phyloP scores from a whole-genome alignment of 2,888 invertebrate species.

The Anoplius nigerrimus region DNA sequence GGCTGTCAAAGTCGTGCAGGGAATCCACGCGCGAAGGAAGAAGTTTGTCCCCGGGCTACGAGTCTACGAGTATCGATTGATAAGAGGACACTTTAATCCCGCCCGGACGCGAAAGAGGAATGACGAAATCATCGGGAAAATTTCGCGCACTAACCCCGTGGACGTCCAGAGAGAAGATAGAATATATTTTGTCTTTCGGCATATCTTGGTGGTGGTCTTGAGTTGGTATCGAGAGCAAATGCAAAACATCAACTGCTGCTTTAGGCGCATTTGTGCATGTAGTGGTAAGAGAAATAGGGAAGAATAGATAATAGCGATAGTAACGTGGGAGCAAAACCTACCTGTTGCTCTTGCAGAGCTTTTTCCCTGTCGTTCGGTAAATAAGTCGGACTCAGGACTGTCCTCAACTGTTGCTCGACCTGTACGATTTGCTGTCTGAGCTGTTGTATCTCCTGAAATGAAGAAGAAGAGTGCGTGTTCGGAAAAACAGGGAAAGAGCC shows the following conservation, averaged over 20 bases:
- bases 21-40: constrained; percentile 10
- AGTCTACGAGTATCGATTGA: not conserved
- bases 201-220: constrained; percentile 68
- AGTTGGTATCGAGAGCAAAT: constrained; percentile 69
- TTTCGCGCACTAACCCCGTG: too few relatives aligned
- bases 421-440: constrained; percentile 89
- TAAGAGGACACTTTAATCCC: too few relatives aligned
- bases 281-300: constrained; percentile 29
- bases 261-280: constrained; percentile 64
- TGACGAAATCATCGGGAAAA: too few relatives aligned
- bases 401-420: constrained; percentile 91
- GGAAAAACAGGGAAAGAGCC: not conserved
- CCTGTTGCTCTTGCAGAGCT: constrained; percentile 91
- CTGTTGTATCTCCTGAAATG: constrained; percentile 84
- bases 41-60: constrained; percentile 33
- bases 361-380: constrained; percentile 88
- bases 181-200: constrained; percentile 16
- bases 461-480: constrained; percentile 27
- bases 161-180: not conserved
- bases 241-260: constrained; percentile 62
- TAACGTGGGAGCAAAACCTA: constrained; percentile 76
- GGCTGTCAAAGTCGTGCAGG: not conserved
- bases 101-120: too few relatives aligned
- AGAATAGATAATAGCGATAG: not conserved
- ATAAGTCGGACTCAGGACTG: constrained; percentile 89